phyloP scores from a whole-genome alignment of 2,888 invertebrate species.

The Piscicola geometra region DNA sequence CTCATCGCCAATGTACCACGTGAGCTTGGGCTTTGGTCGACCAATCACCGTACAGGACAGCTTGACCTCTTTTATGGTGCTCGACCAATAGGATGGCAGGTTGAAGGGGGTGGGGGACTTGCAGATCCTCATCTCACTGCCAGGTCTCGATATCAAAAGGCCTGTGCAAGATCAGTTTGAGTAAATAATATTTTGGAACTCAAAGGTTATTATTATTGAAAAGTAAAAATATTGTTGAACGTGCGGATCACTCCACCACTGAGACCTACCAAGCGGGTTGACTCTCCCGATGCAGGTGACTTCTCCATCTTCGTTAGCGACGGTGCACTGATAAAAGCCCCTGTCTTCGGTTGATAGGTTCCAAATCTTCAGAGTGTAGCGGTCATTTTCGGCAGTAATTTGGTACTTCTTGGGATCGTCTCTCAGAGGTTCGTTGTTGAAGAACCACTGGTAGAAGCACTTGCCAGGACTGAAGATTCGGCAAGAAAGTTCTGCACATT shows the following conservation, averaged over 20 bases:
- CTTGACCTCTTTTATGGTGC: conserved; percentile 45
- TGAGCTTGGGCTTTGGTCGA: conserved; percentile 51
- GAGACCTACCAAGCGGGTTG: conserved; percentile 16
- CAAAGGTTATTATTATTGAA: background rate
- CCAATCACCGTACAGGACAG: conserved; percentile 52
- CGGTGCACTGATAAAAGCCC: conserved; percentile 87
- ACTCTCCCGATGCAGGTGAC: conserved; percentile 64
- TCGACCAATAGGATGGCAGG: background rate
- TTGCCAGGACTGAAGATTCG: conserved; percentile 53
- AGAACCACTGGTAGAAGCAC: conserved; percentile 35
- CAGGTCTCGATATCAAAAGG: background rate
- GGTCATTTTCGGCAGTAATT: conserved; percentile 57
- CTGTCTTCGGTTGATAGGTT: conserved; percentile 98
- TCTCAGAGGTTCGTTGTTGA: conserved; percentile 32
- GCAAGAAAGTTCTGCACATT: conserved; percentile 79
- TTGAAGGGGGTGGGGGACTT: conserved; percentile 7
- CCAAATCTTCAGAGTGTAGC: conserved; percentile 73
- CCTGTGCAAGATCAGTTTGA: no score
- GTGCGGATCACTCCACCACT: no score
- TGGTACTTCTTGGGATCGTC: conserved; percentile 17
- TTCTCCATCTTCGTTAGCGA: conserved; percentile 76
- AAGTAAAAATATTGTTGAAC: no score
- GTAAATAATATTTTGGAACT: no score
- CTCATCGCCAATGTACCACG: conserved; percentile 55
- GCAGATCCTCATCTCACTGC: conserved; percentile 15